phyloP scores from a whole-genome alignment of 64 coral and sea anemone species.

The Pocillopora verrucosa region DNA sequence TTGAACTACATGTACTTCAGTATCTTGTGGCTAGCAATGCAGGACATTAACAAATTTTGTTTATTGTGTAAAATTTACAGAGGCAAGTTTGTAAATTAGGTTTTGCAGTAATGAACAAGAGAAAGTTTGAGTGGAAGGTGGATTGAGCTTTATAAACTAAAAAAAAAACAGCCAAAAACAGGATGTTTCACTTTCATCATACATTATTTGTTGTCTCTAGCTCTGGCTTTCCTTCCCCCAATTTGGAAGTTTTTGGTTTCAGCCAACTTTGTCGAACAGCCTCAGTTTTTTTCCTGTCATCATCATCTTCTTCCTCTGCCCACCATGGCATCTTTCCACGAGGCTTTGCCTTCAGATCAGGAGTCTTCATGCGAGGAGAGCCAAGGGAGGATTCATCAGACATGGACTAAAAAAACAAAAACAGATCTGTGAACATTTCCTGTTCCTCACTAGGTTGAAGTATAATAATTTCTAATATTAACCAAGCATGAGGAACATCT shows the following conservation, averaged over 20 bases:
- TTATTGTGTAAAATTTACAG: too few relatives aligned
- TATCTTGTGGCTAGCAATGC: too few relatives aligned
- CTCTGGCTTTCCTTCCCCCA: background rate
- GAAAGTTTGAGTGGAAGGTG: too few relatives aligned
- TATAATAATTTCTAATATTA: too few relatives aligned
- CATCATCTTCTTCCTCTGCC: constrained; percentile 72
- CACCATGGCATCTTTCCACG: constrained; percentile 71
- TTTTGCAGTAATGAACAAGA: too few relatives aligned
- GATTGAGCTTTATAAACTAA: background rate
- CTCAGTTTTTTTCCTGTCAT: constrained; percentile 36
- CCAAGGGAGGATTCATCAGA: constrained; percentile 83
- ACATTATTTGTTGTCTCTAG: background rate
- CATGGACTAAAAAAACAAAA: constrained; percentile 46
- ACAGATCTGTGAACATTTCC: too few relatives aligned
- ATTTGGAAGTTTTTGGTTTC: constrained; percentile 53
- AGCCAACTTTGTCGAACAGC: constrained; percentile 73
- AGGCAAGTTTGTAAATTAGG: too few relatives aligned
- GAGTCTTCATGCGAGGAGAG: constrained; percentile 71
- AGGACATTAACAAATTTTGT: too few relatives aligned
- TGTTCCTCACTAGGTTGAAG: too few relatives aligned
- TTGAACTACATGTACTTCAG: too few relatives aligned
- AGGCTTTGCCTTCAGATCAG: constrained; percentile 53
- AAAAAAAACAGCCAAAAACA: background rate
- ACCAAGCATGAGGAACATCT: too few relatives aligned
- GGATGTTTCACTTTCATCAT: background rate